Percentiles rank a stretch among this genome's conserved stretches.
Conservation (phyloP, 2,113 vertebrate genomes). For the Malurus cyaneus region DNA sequence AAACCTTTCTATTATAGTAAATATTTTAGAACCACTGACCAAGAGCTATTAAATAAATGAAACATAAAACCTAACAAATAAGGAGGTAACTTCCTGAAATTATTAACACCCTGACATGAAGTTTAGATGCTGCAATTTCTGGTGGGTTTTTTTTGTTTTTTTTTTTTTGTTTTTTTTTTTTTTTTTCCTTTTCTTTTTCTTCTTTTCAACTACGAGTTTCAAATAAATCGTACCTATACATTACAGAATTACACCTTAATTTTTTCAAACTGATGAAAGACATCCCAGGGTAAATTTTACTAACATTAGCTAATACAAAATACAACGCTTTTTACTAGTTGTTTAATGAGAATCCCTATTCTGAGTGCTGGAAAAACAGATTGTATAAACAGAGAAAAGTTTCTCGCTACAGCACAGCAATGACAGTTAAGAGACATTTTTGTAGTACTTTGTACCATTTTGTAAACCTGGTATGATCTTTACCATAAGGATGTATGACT, state of each 20-base stretch:
- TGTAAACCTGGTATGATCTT: background rate
- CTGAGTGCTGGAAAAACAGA: background rate
- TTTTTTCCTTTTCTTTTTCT: too few species aligned
- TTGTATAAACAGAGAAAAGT: background rate
- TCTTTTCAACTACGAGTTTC: background rate
- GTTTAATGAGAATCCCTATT: background rate
- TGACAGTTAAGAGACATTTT: background rate
- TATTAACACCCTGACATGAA: background rate
- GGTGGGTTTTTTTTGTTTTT: background rate
- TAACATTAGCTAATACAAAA: background rate
- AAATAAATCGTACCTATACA: background rate
- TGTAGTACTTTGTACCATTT: too few species aligned
- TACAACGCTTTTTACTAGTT: background rate
- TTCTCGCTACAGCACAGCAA: background rate
- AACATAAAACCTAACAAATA: background rate
- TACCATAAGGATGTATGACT: background rate
- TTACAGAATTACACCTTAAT: background rate
- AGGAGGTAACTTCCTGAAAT: background rate
- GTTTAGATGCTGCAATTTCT: background rate
- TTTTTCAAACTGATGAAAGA: background rate
- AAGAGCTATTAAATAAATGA: background rate
- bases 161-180: background rate
- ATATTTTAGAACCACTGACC: constrained; percentile 27
- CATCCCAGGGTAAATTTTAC: background rate
- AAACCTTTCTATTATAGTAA: constrained; percentile 55